A percentile compares a stretch with the other conserved stretches of the same genome.
These are phyloP conservation scores for Leuciscus idus DNA, from an alignment of 2,113 vertebrate species.

Conservation along the genomic window DNA sequence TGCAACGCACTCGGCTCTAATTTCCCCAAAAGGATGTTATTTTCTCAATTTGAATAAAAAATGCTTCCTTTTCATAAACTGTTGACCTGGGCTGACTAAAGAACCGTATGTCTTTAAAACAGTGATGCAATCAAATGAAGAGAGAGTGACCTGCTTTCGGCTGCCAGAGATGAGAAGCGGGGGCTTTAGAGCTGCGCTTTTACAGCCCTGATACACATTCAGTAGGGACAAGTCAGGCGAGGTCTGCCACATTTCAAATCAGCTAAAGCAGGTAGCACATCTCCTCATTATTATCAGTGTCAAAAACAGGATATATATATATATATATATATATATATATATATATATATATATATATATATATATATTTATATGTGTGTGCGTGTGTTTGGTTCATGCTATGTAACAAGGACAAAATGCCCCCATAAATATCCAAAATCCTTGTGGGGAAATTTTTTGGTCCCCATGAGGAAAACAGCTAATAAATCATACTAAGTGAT, in stretches of 20 bases:
- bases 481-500: too few species aligned
- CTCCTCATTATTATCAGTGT: not conserved
- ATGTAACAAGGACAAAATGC: too few species aligned
- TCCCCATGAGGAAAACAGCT: too few species aligned
- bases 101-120: conserved; percentile 13
- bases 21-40: conserved; percentile 4
- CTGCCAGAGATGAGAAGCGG: conserved; percentile 16
- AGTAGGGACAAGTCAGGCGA: not conserved
- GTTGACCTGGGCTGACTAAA: conserved; percentile 36
- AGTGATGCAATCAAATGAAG: conserved; percentile 45
- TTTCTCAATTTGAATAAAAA: conserved; percentile 24
- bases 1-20: not conserved
- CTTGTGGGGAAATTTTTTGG: too few species aligned
- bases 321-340: too few species aligned
- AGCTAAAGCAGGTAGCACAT: conserved; percentile 5
- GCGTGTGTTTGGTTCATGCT: too few species aligned
- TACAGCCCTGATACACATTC: not conserved
- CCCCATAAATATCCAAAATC: too few species aligned
- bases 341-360: not conserved
- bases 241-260: not conserved
- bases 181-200: not conserved
- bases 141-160: conserved; percentile 53
- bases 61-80: conserved; percentile 15
- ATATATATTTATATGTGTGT: too few species aligned
- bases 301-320: not conserved